phyloP scores from a whole-genome alignment of 2,888 invertebrate genomes.

The Apotomis betuletana region DNA sequence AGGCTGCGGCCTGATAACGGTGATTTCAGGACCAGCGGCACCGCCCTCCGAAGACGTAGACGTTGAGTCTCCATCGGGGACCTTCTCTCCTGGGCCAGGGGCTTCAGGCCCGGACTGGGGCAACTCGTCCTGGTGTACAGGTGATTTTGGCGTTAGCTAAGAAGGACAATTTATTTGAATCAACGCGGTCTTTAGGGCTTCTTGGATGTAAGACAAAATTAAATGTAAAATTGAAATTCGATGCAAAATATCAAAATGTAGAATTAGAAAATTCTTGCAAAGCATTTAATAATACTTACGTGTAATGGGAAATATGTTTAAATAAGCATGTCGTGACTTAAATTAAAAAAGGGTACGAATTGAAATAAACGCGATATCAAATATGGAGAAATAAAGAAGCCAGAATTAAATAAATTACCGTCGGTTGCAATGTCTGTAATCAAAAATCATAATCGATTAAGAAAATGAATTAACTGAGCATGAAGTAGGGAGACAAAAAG shows the following conservation, averaged over 20 bases:
- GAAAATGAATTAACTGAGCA: background rate
- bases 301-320: background rate
- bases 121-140: constrained; percentile 66
- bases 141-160: constrained; percentile 40
- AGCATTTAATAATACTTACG: background rate
- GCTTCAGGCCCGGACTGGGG: constrained; percentile 73
- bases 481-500: background rate
- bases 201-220: background rate
- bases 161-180: constrained; percentile 29
- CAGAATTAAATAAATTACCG: constrained; percentile 19
- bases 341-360: background rate
- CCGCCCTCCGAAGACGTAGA: constrained; percentile 73
- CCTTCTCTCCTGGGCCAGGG: constrained; percentile 60
- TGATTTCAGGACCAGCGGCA: constrained; percentile 71
- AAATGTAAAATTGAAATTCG: background rate
- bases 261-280: constrained; percentile 7
- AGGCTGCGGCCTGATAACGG: constrained; percentile 67
- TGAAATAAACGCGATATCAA: background rate
- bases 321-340: background rate
- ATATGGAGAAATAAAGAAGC: background rate
- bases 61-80: constrained; percentile 65
- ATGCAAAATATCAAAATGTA: background rate
- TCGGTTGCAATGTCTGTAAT: constrained; percentile 39
- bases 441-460: constrained; percentile 27
- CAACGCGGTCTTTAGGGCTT: background rate